Percentiles rank a stretch among this genome's conserved stretches.
Conservation (phyloP, 2,797 vertebrate species). For the Streptopelia turtur region DNA sequence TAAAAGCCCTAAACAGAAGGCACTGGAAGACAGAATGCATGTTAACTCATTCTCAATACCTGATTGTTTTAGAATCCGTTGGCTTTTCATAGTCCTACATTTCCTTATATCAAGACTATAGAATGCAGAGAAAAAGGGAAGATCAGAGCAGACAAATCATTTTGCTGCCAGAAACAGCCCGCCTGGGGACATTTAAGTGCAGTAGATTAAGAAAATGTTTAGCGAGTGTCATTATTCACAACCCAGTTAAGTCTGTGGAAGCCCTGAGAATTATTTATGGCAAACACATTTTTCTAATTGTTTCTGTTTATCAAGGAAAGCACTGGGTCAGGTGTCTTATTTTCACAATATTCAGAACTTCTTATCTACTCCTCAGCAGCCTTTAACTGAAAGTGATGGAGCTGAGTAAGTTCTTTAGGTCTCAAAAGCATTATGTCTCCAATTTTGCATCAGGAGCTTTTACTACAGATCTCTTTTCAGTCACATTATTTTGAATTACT, state of each 20-base stretch:
- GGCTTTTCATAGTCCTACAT: neutral
- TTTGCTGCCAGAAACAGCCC: neutral
- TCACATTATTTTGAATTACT: neutral
- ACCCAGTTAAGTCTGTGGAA: neutral
- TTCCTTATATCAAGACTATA: neutral
- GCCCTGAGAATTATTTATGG: neutral
- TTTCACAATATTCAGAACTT: neutral
- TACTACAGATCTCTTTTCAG: neutral
- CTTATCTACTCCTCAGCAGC: neutral
- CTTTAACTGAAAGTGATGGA: neutral
- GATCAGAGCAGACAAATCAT: neutral
- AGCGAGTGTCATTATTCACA: neutral
- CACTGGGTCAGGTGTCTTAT: neutral
- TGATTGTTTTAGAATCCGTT: neutral
- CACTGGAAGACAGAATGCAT: neutral
- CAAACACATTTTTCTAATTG: neutral
- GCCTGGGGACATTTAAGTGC: neutral
- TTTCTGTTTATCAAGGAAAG: constrained; percentile 7
- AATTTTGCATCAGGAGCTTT: neutral
- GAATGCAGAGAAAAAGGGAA: neutral
- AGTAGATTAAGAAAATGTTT: neutral
- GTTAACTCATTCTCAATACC: neutral
- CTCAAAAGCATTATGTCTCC: neutral
- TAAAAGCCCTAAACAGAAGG: constrained; percentile 17
- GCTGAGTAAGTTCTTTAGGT: neutral